Evolutionary conservation across 2,888 invertebrate species (phyloP), one percentile per base, ranked within the genome.

Genomic region (Meganola albula): DNA sequence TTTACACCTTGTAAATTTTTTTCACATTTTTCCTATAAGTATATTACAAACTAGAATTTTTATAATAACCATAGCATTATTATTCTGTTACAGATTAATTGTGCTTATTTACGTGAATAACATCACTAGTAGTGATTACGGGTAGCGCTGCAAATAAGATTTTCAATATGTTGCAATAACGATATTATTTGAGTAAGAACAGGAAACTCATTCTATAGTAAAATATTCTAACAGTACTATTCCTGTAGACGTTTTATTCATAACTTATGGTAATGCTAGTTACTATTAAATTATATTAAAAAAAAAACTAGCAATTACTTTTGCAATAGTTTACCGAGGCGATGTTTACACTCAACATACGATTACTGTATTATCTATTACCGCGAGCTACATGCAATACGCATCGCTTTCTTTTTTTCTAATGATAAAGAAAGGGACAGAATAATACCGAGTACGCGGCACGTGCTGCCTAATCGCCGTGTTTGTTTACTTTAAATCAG

Each of bases 51-150:
- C 23, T 23, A 23, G 23, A 9, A 23, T 23, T 23, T 23, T 23
- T 23, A 23, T 23, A 23, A 23, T 23, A 23, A 23, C 23, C 10
- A 23, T 23, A 10, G n/a, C 23, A 2, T 9, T 23, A 23, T 23
- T 23, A 23, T 23, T 23, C 23, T 10, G 23, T 23, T 23, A 23
- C 10, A 23, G 10, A 2, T 23, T 23, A 10, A 23, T 10, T 23
- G 10, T 23, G 10, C 23, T 10, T 23, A 23, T 10, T 23, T 23
- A 23, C 23, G 10, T 23, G 23, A 23, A 23, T 10, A 23, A 10
- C 10, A 23, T 23, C 10, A 10, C 23, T 23, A 23, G 5, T 23
- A 23, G n/a, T 10, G 10, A 23, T 23, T 23, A 23, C 10, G 23
- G 10, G 10, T 23, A 10, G 23, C 23, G 10, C 23, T 23, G 10